Conservation (phyloP, 2,797 vertebrate species). For the Gymnoscopelus microlampas region DNA sequence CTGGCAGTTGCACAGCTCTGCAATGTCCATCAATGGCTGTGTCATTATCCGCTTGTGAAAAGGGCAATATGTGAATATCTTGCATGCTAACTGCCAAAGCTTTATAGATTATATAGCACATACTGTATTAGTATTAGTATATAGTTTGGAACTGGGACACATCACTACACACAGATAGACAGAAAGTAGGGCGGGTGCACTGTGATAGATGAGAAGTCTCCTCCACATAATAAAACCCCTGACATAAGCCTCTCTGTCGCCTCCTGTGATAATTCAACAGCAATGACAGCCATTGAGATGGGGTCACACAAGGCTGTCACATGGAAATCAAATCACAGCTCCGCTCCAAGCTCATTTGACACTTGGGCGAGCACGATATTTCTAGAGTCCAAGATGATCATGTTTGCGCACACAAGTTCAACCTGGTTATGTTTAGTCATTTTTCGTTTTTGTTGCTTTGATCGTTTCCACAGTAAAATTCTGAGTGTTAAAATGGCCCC, state of each 20-base stretch:
- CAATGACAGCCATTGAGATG: slow-evolving; percentile 27
- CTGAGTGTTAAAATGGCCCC: too few relatives aligned
- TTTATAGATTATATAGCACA: too few relatives aligned
- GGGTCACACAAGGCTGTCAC: slow-evolving; percentile 20
- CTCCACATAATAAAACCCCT: slow-evolving; percentile 25
- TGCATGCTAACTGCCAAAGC: too few relatives aligned
- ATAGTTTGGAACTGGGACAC: not conserved
- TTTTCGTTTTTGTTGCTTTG: not conserved
- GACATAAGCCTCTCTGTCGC: slow-evolving; percentile 51
- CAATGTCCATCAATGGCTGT: too few relatives aligned
- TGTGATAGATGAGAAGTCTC: slow-evolving; percentile 46
- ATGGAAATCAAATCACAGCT: slow-evolving; percentile 27
- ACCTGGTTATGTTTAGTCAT: too few relatives aligned
- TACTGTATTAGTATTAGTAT: too few relatives aligned
- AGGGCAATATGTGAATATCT: too few relatives aligned
- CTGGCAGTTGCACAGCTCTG: too few relatives aligned
- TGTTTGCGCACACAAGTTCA: not conserved
- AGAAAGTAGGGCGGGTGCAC: slow-evolving; percentile 17
- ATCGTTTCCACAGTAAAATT: not conserved
- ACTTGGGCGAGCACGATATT: slow-evolving; percentile 2
- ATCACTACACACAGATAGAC: slow-evolving; percentile 28
- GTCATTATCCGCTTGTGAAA: too few relatives aligned
- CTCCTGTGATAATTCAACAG: slow-evolving; percentile 28
- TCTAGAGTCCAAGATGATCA: not conserved
- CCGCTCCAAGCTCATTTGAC: slow-evolving; percentile 14